Evolutionary conservation across 1,140 invertebrate species (phyloP).

Genomic region (Gonioctena quinquepunctata): DNA sequence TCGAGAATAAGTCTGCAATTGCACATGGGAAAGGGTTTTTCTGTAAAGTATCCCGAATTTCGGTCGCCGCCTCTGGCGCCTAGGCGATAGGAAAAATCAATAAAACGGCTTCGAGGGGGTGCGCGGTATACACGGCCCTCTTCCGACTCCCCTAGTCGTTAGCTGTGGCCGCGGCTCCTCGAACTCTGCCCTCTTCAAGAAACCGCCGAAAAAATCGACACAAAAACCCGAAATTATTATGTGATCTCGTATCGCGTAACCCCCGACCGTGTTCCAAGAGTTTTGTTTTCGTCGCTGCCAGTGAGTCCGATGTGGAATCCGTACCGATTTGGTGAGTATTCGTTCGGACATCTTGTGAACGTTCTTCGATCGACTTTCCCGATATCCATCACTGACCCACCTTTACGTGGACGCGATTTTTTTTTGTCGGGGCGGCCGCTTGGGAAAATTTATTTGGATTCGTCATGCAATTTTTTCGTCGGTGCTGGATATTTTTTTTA

Average conservation of each 20-base stretch:
- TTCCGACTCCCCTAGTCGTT: slow-evolving; percentile 14
- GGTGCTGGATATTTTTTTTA: too few species aligned
- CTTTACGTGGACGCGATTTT: neutral
- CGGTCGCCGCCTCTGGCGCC: neutral
- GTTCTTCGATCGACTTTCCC: neutral
- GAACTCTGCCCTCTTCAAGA: neutral
- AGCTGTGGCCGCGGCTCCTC: neutral
- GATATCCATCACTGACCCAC: slow-evolving; percentile 1
- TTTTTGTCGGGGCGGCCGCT: neutral
- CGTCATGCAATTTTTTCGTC: neutral
- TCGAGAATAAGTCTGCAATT: too few species aligned
- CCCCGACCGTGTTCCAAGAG: neutral
- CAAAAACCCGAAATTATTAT: slow-evolving; percentile 5
- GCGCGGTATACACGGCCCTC: neutral
- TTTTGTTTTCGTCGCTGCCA: neutral
- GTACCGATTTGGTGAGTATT: slow-evolving; percentile 10
- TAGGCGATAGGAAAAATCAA: slow-evolving; percentile 20
- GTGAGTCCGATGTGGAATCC: slow-evolving; percentile 5
- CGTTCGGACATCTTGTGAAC: slow-evolving; percentile 12
- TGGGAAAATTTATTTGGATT: neutral
- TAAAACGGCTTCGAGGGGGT: slow-evolving; percentile 8
- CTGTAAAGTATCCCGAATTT: too few species aligned
- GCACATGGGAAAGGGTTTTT: too few species aligned
- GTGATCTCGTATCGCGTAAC: neutral
- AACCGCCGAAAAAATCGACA: neutral